A percentile compares a stretch with the other conserved stretches of the same genome.
These are phyloP conservation scores for Exephanes ischioxanthus DNA, from an alignment of 2,888 invertebrate species.

Conservation along the genomic window DNA sequence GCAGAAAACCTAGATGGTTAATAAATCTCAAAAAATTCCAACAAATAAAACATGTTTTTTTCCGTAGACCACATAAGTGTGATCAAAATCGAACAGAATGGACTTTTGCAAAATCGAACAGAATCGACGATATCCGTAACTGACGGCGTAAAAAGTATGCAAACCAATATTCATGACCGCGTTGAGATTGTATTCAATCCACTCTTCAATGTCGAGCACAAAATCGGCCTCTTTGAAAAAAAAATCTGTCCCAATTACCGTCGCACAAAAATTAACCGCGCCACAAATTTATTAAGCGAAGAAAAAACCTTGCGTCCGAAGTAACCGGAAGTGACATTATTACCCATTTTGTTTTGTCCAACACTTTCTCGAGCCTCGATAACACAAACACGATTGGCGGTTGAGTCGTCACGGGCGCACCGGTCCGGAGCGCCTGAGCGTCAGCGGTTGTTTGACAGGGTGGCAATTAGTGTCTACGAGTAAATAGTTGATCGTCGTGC, in stretches of 20 bases:
- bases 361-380: not conserved
- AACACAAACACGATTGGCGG: not conserved
- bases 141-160: not conserved
- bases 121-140: not conserved
- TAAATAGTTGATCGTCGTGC: conserved; percentile 24
- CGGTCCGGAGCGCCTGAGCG: not conserved
- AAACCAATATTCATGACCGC: not conserved
- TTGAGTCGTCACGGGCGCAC: not conserved
- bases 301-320: not conserved
- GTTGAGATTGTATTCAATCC: not conserved
- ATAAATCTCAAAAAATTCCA: too few species aligned
- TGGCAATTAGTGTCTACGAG: conserved; percentile 7
- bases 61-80: too few species aligned
- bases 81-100: too few species aligned
- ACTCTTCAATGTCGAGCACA: too few species aligned
- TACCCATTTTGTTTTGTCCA: not conserved
- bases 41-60: too few species aligned
- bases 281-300: not conserved
- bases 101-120: too few species aligned
- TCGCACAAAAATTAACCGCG: not conserved
- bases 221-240: too few species aligned
- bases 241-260: too few species aligned
- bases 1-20: too few species aligned
- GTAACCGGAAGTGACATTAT: not conserved
- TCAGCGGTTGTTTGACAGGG: not conserved